A percentile compares a stretch with the other conserved stretches of the same genome.
Conservation (phyloP, 2,888 invertebrate species). For the Dioctria rufipes region DNA sequence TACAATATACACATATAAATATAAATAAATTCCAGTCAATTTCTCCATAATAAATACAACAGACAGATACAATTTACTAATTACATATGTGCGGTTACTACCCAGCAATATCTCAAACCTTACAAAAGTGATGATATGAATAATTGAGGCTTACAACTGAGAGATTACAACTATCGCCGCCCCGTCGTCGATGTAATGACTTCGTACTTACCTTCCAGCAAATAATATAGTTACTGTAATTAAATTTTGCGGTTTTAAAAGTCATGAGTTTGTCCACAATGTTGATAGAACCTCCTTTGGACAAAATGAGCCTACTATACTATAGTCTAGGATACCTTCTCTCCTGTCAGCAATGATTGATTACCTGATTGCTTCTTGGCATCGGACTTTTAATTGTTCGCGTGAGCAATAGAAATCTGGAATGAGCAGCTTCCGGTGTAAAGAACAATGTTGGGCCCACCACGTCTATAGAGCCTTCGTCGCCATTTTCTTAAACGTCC, state of each 20-base stretch:
- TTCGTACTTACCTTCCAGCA: no score
- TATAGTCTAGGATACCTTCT: background rate
- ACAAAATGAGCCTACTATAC: conserved; percentile 1
- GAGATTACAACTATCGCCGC: conserved; percentile 24
- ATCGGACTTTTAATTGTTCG: conserved; percentile 23
- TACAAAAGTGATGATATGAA: conserved; percentile 16
- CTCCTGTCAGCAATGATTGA: conserved; percentile 26
- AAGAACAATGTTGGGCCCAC: background rate
- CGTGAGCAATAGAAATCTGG: conserved; percentile 31
- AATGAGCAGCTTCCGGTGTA: conserved; percentile 45
- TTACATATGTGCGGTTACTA: background rate
- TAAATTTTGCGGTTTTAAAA: conserved; percentile 19
- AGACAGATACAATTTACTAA: background rate
- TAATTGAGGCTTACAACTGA: conserved; percentile 20
- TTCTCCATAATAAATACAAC: no score
- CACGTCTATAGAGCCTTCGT: no score
- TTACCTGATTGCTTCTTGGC: conserved; percentile 37
- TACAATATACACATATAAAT: no score
- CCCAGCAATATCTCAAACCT: background rate
- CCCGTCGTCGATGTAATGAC: no score
- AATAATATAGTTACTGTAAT: no score
- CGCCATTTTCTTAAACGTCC: background rate
- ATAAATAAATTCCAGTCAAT: no score
- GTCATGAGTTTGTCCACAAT: background rate
- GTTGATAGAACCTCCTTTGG: background rate